phyloP scores from a whole-genome alignment of 2,888 invertebrate species.

The Drosophila macrospina region DNA sequence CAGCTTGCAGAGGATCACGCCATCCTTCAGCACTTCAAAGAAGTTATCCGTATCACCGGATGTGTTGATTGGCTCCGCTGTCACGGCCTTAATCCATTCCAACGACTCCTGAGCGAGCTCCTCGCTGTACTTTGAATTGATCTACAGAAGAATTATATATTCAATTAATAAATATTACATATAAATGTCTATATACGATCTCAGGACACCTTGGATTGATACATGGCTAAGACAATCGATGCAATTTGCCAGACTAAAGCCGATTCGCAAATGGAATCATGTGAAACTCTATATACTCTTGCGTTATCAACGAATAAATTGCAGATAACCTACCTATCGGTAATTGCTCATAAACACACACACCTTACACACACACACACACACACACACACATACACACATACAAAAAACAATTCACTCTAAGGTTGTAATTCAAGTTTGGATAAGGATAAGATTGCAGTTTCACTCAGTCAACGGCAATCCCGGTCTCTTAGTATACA shows the following conservation, averaged over 20 bases:
- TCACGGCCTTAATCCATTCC: slow-evolving; percentile 95
- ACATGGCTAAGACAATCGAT: slow-evolving; percentile 42
- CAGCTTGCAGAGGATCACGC: slow-evolving; percentile 94
- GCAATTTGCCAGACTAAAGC: slow-evolving; percentile 42
- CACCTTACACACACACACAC: slow-evolving; percentile 10
- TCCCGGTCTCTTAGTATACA: neutral
- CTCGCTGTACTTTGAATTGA: slow-evolving; percentile 98
- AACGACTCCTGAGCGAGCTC: slow-evolving; percentile 96
- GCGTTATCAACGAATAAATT: slow-evolving; percentile 50
- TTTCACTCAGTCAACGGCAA: slow-evolving; percentile 11
- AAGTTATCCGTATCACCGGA: slow-evolving; percentile 98
- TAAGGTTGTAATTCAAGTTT: slow-evolving; percentile 47
- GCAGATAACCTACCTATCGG: slow-evolving; percentile 62
- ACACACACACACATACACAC: slow-evolving; percentile 13
- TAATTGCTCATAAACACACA: slow-evolving; percentile 44
- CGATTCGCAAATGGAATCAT: slow-evolving; percentile 41
- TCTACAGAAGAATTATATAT: slow-evolving; percentile 87
- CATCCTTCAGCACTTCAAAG: slow-evolving; percentile 95
- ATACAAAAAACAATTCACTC: slow-evolving; percentile 17
- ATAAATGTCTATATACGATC: neutral
- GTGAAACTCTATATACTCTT: slow-evolving; percentile 31
- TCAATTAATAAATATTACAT: neutral
- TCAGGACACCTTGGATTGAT: slow-evolving; percentile 60
- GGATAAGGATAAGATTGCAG: slow-evolving; percentile 71
- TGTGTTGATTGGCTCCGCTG: slow-evolving; percentile 93